phyloP scores from a whole-genome alignment of 2,888 invertebrate species.

The Anthrax anthrax region DNA sequence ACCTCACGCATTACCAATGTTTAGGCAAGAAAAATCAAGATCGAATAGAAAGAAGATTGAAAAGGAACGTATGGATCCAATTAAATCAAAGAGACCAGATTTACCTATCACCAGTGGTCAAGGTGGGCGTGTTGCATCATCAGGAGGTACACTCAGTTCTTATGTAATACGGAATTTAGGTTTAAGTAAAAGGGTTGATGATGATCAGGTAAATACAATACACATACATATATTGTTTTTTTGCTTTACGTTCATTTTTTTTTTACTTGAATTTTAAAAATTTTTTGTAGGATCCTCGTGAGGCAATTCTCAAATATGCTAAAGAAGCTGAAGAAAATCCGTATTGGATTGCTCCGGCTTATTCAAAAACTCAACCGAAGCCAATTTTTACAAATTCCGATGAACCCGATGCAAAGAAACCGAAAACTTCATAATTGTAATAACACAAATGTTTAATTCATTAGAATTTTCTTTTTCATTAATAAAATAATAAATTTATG shows the following conservation, averaged over 20 bases:
- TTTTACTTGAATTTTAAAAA: background rate
- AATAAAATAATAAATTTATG: too few species aligned
- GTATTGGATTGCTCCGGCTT: slow-evolving; percentile 91
- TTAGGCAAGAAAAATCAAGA: slow-evolving; percentile 79
- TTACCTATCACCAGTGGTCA: slow-evolving; percentile 78
- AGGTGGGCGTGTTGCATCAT: slow-evolving; percentile 87
- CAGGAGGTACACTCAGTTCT: slow-evolving; percentile 85
- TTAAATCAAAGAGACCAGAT: slow-evolving; percentile 70
- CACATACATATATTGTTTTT: background rate
- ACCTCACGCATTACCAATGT: slow-evolving; percentile 89
- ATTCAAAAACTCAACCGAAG: slow-evolving; percentile 75
- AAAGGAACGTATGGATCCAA: slow-evolving; percentile 74
- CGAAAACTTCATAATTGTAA: slow-evolving; percentile 21
- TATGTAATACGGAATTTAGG: slow-evolving; percentile 93
- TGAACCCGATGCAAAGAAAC: slow-evolving; percentile 28
- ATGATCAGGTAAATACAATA: slow-evolving; percentile 64
- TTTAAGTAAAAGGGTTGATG: slow-evolving; percentile 77
- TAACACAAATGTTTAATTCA: background rate
- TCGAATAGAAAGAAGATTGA: slow-evolving; percentile 83
- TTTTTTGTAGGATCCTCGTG: slow-evolving; percentile 62
- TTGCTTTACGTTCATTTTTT: background rate
- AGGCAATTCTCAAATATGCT: slow-evolving; percentile 86
- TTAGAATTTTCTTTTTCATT: too few species aligned
- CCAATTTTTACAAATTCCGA: slow-evolving; percentile 54
- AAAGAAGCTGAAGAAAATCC: slow-evolving; percentile 93